Evolutionary conservation across 92 coral and sea anemone species (phyloP).

Genomic region (Porites cylindrica): DNA sequence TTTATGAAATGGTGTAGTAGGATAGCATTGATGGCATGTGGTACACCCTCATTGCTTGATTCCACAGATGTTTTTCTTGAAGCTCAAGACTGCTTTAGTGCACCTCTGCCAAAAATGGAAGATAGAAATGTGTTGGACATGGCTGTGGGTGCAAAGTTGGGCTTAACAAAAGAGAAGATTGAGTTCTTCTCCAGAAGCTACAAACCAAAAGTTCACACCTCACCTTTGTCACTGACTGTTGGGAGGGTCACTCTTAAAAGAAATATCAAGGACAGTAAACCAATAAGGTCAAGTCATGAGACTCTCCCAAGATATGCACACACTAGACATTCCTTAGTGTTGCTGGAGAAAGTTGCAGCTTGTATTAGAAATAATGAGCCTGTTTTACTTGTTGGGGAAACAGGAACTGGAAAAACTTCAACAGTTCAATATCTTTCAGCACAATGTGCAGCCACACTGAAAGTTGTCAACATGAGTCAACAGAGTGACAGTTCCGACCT

Average conservation of each 20-base stretch:
- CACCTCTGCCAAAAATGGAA: slow-evolving; percentile 79
- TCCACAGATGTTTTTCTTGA: slow-evolving; percentile 91
- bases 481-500: slow-evolving; percentile 98
- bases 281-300: background rate
- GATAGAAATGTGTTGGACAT: slow-evolving; percentile 67
- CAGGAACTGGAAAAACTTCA: slow-evolving; percentile 99
- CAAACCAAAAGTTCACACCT: slow-evolving; percentile 85
- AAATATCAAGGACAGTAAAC: background rate
- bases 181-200: slow-evolving; percentile 83
- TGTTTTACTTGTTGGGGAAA: slow-evolving; percentile 93
- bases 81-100: slow-evolving; percentile 96
- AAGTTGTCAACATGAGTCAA: slow-evolving; percentile 97
- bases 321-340: slow-evolving; percentile 89
- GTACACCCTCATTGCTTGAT: slow-evolving; percentile 65
- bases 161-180: slow-evolving; percentile 86
- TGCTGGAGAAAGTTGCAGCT: slow-evolving; percentile 89
- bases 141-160: slow-evolving; percentile 95
- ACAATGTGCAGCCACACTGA: slow-evolving; percentile 76
- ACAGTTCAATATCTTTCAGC: slow-evolving; percentile 87
- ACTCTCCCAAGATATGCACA: slow-evolving; percentile 83
- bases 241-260: slow-evolving; percentile 87
- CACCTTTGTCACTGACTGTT: slow-evolving; percentile 84
- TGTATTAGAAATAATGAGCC: slow-evolving; percentile 93
- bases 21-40: slow-evolving; percentile 67
- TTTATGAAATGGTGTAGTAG: slow-evolving; percentile 94